Evolutionary conservation across 2,888 invertebrate species (phyloP), one percentile per base, ranked within the genome.

Genomic region (Campopleginae sp.): DNA sequence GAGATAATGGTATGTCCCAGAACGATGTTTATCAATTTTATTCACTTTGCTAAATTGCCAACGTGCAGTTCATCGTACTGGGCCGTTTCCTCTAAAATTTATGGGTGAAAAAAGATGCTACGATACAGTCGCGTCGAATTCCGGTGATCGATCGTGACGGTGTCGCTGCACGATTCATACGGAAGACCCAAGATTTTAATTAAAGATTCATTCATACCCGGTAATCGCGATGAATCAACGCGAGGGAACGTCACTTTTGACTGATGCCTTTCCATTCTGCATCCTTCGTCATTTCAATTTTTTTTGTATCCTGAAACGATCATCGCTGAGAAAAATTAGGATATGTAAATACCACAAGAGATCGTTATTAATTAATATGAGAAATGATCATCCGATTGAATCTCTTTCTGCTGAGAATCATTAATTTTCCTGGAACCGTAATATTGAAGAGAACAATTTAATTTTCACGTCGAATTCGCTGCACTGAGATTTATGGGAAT

Each of bases 91-190:
- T 46, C n/a, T 42, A 17, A 8, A 46, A 42, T 58, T 74, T 27
- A n/a, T 58, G n/a, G 31, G 12, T 19, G 6, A 48, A 19, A 51
- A 71, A 51, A 31, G 48, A 46, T 51, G 33, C 31, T 51, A 71
- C 71, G 46, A n/a, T 46, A n/a, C 68, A 27, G 44, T 14, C 42
- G 46, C 12, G 8, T n/a, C 8, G 17, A 48, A 48, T 51, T 51
- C 71, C 19, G 31, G 19, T 48, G 51, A 71, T 71, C 33, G n/a
- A 51, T 71, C 71, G 48, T 71, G 65, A 65, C 65, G 71, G 54
- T 54, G 38, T 72, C 23, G 38, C 38, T 54, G 19, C 6, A 54
- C 27, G 31, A 72, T 72, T 72, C 38, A 19, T 72, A n/a, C 38
- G 31, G 38, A 5, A 54, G 23, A 54, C 44, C 19, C 74, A 44